Evolutionary conservation across 2,888 invertebrate species (phyloP).

Genomic region (Celastrina argiolus): DNA sequence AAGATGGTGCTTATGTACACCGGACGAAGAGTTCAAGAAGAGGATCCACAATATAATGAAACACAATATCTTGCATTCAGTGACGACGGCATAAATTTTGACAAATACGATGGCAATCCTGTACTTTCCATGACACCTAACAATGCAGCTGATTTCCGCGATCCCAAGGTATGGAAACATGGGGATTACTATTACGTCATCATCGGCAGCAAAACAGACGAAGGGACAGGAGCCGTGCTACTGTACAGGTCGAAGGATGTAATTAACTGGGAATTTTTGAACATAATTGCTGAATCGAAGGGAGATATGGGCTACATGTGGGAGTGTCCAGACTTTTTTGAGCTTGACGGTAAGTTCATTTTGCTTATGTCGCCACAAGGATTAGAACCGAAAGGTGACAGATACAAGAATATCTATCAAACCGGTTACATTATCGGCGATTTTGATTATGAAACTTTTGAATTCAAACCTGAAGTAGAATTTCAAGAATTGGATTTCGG

Average conservation of each 20-base stretch:
- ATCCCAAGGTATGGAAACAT: slow-evolving; percentile 7
- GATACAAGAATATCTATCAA: slow-evolving; percentile 31
- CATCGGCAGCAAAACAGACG: slow-evolving; percentile 8
- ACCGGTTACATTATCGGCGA: slow-evolving; percentile 39
- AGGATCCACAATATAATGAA: slow-evolving; percentile 27
- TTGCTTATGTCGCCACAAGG: slow-evolving; percentile 40
- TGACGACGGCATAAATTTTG: slow-evolving; percentile 36
- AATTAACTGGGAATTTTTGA: slow-evolving; percentile 30
- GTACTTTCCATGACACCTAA: slow-evolving; percentile 26
- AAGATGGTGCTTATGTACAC: slow-evolving; percentile 39
- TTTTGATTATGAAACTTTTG: slow-evolving; percentile 36
- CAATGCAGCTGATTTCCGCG: slow-evolving; percentile 5
- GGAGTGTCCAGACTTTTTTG: slow-evolving; percentile 29
- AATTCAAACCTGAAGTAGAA: slow-evolving; percentile 28
- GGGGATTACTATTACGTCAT: neutral
- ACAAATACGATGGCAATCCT: slow-evolving; percentile 35
- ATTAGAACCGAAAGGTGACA: slow-evolving; percentile 35
- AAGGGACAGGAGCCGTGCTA: neutral
- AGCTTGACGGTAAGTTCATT: slow-evolving; percentile 39
- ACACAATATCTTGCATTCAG: slow-evolving; percentile 32
- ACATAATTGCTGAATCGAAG: slow-evolving; percentile 32
- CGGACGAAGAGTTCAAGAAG: slow-evolving; percentile 29
- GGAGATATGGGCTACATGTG: slow-evolving; percentile 36
- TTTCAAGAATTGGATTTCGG: slow-evolving; percentile 34
- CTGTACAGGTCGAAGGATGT: slow-evolving; percentile 29